Conservation (phyloP, 1,140 invertebrate species). For the Solen grandis region DNA sequence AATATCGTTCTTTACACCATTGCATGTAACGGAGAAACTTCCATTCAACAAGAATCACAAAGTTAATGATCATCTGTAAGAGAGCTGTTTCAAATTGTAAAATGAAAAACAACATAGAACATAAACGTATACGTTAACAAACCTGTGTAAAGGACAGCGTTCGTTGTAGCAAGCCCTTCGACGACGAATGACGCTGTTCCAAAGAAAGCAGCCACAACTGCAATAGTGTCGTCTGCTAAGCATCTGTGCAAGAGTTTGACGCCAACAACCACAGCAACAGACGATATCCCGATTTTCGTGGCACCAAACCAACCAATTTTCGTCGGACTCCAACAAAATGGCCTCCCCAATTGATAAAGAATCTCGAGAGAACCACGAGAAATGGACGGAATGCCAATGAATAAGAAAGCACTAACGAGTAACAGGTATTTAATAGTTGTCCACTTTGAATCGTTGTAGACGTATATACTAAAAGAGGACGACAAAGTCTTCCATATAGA, state of each 20-base stretch:
- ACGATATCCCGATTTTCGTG: background rate
- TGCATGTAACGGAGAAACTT: too few relatives aligned
- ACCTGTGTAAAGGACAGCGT: conserved; percentile 24
- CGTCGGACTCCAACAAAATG: conserved; percentile 45
- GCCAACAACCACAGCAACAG: background rate
- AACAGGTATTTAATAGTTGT: conserved; percentile 32
- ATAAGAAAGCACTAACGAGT: conserved; percentile 15
- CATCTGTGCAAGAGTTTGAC: conserved; percentile 16
- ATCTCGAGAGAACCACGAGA: conserved; percentile 8
- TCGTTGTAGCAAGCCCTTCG: conserved; percentile 16
- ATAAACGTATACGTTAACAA: too few relatives aligned
- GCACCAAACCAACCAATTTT: conserved; percentile 44
- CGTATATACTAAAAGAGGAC: conserved; percentile 23
- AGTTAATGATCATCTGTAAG: too few relatives aligned
- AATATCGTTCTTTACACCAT: too few relatives aligned
- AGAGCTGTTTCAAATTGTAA: too few relatives aligned
- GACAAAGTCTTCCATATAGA: background rate
- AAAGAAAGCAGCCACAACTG: background rate
- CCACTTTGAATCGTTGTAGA: conserved; percentile 5
- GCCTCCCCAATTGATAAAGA: conserved; percentile 37
- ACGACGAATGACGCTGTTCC: conserved; percentile 9
- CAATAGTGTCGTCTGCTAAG: conserved; percentile 33
- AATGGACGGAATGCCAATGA: background rate
- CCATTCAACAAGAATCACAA: too few relatives aligned
- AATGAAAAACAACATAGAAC: too few relatives aligned